These are phyloP conservation scores for Periplaneta americana DNA, from an alignment of 1,140 invertebrate genomes.

Conservation along the genomic window DNA sequence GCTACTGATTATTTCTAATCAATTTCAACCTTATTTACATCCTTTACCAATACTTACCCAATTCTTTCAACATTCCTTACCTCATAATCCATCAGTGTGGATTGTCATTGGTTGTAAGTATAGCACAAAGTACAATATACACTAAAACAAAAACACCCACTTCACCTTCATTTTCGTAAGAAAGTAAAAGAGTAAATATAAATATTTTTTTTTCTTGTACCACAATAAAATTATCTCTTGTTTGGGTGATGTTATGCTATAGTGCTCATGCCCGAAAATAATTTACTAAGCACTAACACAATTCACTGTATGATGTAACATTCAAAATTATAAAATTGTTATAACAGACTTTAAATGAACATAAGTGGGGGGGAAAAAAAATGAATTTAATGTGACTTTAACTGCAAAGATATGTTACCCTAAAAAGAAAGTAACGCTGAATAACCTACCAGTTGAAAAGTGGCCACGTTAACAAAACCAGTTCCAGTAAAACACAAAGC, in stretches of 20 bases:
- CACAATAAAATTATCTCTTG: background rate
- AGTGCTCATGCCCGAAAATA: background rate
- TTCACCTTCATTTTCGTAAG: background rate
- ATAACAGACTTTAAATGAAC: background rate
- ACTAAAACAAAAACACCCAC: background rate
- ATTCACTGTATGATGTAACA: background rate
- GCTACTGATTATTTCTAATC: too few species aligned
- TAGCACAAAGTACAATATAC: background rate
- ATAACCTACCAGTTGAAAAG: background rate
- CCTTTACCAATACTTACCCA: background rate
- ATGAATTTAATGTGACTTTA: background rate
- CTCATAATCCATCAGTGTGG: background rate
- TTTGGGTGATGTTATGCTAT: background rate
- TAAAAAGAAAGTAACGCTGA: background rate
- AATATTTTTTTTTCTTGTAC: background rate
- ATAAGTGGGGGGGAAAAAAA: background rate
- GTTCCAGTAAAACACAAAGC: constrained; percentile 6
- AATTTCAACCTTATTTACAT: too few species aligned
- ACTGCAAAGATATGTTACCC: background rate
- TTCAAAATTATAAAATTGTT: background rate
- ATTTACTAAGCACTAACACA: background rate
- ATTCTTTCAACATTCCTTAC: background rate
- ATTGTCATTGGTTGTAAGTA: background rate
- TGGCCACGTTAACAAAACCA: background rate
- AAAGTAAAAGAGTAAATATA: background rate